These are phyloP conservation scores for Busseola fusca DNA, from an alignment of 2,888 invertebrate genomes.

Conservation along the genomic window DNA sequence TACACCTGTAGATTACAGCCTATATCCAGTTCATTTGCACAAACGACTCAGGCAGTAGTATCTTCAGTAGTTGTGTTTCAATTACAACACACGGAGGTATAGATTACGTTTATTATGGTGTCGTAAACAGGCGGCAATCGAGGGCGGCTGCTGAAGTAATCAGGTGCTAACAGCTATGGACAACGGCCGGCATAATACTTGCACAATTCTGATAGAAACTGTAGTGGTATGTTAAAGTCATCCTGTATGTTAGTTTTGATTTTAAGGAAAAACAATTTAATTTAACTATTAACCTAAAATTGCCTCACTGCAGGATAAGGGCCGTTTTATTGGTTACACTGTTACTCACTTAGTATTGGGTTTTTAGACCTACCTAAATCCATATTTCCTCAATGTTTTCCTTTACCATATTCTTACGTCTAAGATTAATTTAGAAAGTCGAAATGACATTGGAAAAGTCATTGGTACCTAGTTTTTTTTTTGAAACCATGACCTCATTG, in stretches of 20 bases:
- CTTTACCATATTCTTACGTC: not conserved
- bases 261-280: not conserved
- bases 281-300: not conserved
- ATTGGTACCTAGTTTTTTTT: not conserved
- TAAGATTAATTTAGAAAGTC: not conserved
- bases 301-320: not conserved
- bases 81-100: conserved; percentile 24
- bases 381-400: not conserved
- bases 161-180: conserved; percentile 31
- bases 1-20: not conserved
- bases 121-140: conserved; percentile 26
- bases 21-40: not conserved
- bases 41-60: not conserved
- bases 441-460: conserved; percentile 1
- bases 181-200: not conserved
- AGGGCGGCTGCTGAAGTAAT: conserved; percentile 25
- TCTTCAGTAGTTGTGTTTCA: not conserved
- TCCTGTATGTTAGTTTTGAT: not conserved
- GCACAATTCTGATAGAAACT: not conserved
- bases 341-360: not conserved
- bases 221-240: not conserved
- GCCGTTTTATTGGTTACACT: not conserved
- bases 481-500: not conserved
- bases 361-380: too few species aligned
- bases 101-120: conserved; percentile 22